phyloP scores from a whole-genome alignment of 2,888 invertebrate genomes.

The Abrostola triplasia region DNA sequence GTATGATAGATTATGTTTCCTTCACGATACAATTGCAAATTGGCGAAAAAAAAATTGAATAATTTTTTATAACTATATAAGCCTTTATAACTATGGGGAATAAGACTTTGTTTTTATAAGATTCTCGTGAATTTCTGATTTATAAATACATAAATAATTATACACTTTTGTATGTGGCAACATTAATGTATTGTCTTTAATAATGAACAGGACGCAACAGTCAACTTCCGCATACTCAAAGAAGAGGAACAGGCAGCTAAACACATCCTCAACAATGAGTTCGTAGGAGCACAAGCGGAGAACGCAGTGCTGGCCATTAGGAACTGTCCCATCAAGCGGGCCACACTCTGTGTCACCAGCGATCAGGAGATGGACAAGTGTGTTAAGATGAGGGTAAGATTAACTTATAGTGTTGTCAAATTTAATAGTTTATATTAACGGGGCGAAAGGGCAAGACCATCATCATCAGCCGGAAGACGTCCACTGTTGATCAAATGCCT shows the following conservation, averaged over 20 bases:
- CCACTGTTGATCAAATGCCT: too few species aligned
- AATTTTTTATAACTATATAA: too few species aligned
- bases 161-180: not conserved
- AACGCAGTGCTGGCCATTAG: conserved; percentile 92
- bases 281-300: conserved; percentile 90
- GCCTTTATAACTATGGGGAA: too few species aligned
- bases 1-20: too few species aligned
- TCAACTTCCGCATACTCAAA: conserved; percentile 89
- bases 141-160: not conserved
- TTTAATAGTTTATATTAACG: not conserved
- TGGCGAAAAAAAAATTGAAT: too few species aligned
- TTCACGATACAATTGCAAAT: too few species aligned
- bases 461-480: too few species aligned
- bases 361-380: conserved; percentile 97
- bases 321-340: conserved; percentile 94
- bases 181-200: not conserved
- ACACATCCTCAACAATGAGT: conserved; percentile 90
- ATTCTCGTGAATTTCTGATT: not conserved
- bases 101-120: too few species aligned
- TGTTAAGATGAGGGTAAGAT: conserved; percentile 94
- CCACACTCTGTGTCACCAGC: conserved; percentile 97
- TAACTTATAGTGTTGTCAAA: not conserved
- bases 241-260: conserved; percentile 93
- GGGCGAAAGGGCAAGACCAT: too few species aligned
- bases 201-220: conserved; percentile 91